Percentiles rank a stretch among this genome's conserved stretches.
phyloP scores from a whole-genome alignment of 2,797 vertebrate species.

The Paedocypris micromegethes region DNA sequence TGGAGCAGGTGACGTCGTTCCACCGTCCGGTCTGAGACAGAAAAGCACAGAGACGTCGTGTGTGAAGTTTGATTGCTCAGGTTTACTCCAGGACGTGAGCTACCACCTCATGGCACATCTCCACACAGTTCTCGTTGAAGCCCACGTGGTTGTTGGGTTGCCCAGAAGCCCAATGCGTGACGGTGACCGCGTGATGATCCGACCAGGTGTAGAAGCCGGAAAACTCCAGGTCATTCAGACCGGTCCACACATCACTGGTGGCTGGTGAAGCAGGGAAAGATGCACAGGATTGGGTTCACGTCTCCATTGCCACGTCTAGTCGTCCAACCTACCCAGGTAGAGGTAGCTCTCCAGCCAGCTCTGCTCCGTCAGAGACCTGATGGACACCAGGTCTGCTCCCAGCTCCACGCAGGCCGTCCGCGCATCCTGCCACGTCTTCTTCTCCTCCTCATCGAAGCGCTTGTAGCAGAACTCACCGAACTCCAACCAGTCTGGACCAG shows the following conservation, averaged over 20 bases:
- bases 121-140: constrained; percentile 69
- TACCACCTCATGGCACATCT: constrained; percentile 63
- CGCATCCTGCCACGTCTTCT: constrained; percentile 63
- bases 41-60: neutral
- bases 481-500: constrained; percentile 69
- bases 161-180: constrained; percentile 74
- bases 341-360: constrained; percentile 75
- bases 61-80: too few species aligned
- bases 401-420: constrained; percentile 54
- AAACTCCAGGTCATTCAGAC: constrained; percentile 62
- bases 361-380: constrained; percentile 69
- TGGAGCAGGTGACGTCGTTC: constrained; percentile 68
- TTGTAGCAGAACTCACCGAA: constrained; percentile 77
- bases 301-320: neutral
- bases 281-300: too few species aligned
- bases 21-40: constrained; percentile 66
- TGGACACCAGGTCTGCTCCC: constrained; percentile 68
- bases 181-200: constrained; percentile 57
- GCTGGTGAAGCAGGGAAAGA: constrained; percentile 45
- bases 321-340: constrained; percentile 59
- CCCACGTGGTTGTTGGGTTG: constrained; percentile 71
- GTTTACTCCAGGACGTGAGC: too few species aligned
- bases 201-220: constrained; percentile 67
- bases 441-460: constrained; percentile 53
- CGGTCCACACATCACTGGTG: constrained; percentile 68